A percentile compares a stretch with the other conserved stretches of the same genome.
These are phyloP conservation scores for Koerneria pararmatus DNA, from an alignment of 2,888 invertebrate genomes.

Conservation along the genomic window DNA sequence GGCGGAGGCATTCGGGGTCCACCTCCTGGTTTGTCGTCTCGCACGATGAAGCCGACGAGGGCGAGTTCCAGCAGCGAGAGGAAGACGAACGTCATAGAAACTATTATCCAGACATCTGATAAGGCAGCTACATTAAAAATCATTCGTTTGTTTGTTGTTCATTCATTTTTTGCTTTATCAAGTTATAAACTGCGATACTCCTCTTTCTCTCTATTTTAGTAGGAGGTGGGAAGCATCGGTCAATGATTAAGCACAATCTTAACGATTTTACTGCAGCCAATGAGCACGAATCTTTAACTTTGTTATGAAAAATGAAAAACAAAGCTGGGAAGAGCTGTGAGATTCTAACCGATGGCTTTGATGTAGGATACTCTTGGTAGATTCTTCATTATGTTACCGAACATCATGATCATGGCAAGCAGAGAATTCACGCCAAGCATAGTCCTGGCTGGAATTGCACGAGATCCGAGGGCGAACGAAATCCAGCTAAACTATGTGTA, in stretches of 20 bases:
- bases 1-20: no score
- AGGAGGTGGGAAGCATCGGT: no score
- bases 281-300: no score
- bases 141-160: background rate
- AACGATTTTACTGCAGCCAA: no score
- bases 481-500: slow-evolving; percentile 37
- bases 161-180: slow-evolving; percentile 1
- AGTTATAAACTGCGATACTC: background rate
- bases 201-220: no score
- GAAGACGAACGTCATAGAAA: slow-evolving; percentile 46
- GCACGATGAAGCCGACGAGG: slow-evolving; percentile 42
- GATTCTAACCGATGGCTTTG: slow-evolving; percentile 48
- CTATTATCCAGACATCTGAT: slow-evolving; percentile 48
- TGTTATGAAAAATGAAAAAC: no score
- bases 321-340: background rate
- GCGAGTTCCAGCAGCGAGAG: slow-evolving; percentile 40
- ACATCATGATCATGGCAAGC: slow-evolving; percentile 53
- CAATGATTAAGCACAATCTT: no score
- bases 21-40: no score
- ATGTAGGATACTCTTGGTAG: slow-evolving; percentile 47
- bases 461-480: slow-evolving; percentile 42
- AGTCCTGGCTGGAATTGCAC: slow-evolving; percentile 44
- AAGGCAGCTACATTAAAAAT: no score
- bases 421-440: slow-evolving; percentile 50
- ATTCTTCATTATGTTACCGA: slow-evolving; percentile 56